These are phyloP conservation scores for Oenanthe melanoleuca DNA, from an alignment of 2,113 vertebrate species.

Conservation along the genomic window DNA sequence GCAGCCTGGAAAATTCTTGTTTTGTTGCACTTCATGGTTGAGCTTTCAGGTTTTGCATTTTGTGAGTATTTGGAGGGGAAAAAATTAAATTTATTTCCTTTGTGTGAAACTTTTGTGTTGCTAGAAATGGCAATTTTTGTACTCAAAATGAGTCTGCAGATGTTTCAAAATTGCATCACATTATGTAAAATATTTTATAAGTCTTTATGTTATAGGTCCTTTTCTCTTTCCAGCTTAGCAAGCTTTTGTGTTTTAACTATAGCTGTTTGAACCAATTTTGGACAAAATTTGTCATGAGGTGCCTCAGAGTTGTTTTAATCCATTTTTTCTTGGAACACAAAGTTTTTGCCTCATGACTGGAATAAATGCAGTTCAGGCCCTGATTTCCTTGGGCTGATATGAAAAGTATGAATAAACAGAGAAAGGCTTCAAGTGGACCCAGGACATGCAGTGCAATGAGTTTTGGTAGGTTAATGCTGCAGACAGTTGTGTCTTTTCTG, in stretches of 20 bases:
- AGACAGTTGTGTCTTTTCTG: background rate
- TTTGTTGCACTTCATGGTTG: background rate
- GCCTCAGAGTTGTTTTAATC: background rate
- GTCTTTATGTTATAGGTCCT: background rate
- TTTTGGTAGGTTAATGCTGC: background rate
- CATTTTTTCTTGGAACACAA: background rate
- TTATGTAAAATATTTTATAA: background rate
- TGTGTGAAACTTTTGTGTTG: background rate
- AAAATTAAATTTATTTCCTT: background rate
- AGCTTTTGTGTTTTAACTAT: background rate
- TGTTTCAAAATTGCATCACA: background rate
- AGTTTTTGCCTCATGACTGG: background rate
- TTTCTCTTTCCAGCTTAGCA: background rate
- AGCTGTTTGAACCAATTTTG: background rate
- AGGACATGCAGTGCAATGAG: background rate
- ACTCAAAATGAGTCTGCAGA: background rate
- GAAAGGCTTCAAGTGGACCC: background rate
- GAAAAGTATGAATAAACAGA: background rate
- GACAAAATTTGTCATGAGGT: background rate
- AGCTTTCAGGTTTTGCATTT: background rate
- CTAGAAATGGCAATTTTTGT: background rate
- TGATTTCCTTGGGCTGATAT: background rate
- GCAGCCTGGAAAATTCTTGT: rapidly evolving
- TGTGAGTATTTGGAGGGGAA: background rate
- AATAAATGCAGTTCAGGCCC: background rate